Evolutionary conservation across 2,888 invertebrate genomes (phyloP), one percentile per base, ranked within the genome.

Genomic region (Conus canariensis): DNA sequence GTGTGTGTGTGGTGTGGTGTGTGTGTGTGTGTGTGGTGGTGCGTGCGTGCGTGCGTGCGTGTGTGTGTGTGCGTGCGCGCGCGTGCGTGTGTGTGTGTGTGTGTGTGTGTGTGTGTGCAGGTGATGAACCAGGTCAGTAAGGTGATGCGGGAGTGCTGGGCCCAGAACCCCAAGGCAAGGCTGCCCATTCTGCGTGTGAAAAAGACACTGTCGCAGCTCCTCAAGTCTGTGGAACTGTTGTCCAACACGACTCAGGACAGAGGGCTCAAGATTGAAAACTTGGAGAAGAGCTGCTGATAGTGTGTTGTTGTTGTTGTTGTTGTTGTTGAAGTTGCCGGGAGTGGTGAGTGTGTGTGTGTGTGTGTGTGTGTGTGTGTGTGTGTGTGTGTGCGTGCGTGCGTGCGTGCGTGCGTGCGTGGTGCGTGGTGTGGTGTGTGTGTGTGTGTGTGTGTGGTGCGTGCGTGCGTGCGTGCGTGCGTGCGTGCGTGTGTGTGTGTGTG

Each of bases 121-220:
- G 91, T 94, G 74, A 92, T 95, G 92, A 93, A 91, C 14, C 94
- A 94, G 86, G 91, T 95, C 91, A 92, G 94, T 6, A 93, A 94
- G 89, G 89, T 96, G 67, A 95, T 96, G 92, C 91, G 93, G 87
- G 96, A 96, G 90, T 96, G 96, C 91, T 96, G 96, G 96, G 93
- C 94, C 59, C 94, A 95, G 70, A 95, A 95, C 85, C 95, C 96
- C 0, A 94, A 94, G 58, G 95, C 95, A 3, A 91, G 96, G 60
- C 93, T 96, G 58, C 94, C 96, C 10, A 95, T 94, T 90, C 93
- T 96, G 56, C 93, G 96, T 67, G 93, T 96, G 67, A 96, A 96
- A 93, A 96, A 96, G 93, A 95, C 95, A 16, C 92, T 96, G 9
- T 92, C 92, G 64, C 94, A 93, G 90, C 91, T 95, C n/a, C 90